phyloP scores from a whole-genome alignment of 2,113 vertebrate genomes.

The Calonectris borealis region DNA sequence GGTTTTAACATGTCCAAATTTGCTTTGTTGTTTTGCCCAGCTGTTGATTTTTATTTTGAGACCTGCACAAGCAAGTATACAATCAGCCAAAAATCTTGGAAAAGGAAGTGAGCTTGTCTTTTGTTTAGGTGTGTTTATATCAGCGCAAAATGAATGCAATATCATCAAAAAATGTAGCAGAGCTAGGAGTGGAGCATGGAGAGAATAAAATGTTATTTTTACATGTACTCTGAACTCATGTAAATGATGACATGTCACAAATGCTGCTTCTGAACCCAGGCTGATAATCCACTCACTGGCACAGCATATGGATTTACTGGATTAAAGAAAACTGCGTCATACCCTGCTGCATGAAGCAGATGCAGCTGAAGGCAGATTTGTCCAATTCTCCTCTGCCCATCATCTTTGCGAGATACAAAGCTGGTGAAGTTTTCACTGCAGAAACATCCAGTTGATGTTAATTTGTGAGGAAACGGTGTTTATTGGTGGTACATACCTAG shows the following conservation, averaged over 20 bases:
- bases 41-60: not conserved
- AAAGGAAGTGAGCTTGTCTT: not conserved
- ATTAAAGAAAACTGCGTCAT: not conserved
- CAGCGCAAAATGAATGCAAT: not conserved
- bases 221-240: not conserved
- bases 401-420: not conserved
- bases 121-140: not conserved
- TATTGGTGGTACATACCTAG: not conserved
- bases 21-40: not conserved
- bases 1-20: not conserved
- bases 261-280: not conserved
- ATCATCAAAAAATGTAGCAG: not conserved
- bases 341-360: not conserved
- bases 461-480: not conserved
- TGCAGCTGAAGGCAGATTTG: not conserved
- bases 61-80: not conserved
- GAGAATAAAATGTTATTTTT: not conserved
- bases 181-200: not conserved
- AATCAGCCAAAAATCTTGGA: not conserved
- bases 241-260: not conserved
- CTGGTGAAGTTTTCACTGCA: not conserved
- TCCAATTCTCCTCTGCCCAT: not conserved
- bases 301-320: not conserved
- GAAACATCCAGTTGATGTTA: not conserved
- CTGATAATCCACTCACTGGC: not conserved